phyloP scores from a whole-genome alignment of 1,140 invertebrate species.

The Chionoecetes opilio region DNA sequence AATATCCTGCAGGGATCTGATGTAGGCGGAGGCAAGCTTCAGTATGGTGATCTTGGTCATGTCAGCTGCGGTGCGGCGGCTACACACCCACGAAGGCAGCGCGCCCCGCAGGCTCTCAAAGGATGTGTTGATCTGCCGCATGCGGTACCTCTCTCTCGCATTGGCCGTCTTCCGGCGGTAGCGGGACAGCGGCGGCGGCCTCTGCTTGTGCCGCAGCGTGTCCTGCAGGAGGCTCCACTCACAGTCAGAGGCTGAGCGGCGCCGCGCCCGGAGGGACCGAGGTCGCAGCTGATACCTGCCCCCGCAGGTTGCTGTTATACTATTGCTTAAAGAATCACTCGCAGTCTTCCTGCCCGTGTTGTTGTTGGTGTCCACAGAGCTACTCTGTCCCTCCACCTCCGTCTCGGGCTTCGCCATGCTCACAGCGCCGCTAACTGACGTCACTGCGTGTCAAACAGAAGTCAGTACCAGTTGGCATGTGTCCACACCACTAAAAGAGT shows the following conservation, averaged over 20 bases:
- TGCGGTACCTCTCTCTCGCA: constrained; percentile 91
- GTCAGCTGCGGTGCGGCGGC: constrained; percentile 49
- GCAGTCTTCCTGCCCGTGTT: constrained; percentile 37
- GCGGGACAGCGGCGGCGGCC: constrained; percentile 84
- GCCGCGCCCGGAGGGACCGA: not conserved
- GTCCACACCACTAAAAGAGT: not conserved
- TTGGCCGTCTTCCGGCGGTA: constrained; percentile 95
- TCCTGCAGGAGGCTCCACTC: constrained; percentile 53
- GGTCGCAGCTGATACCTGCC: constrained; percentile 47
- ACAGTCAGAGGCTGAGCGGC: constrained; percentile 53
- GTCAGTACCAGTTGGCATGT: no score
- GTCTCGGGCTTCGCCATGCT: not conserved
- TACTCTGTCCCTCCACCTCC: not conserved
- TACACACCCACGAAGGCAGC: constrained; percentile 62
- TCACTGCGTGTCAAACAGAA: no score
- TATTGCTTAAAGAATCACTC: not conserved
- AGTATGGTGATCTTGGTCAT: constrained; percentile 72
- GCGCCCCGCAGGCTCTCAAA: constrained; percentile 86
- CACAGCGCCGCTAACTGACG: no score
- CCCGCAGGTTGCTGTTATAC: not conserved
- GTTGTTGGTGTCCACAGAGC: constrained; percentile 48
- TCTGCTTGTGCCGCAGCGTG: constrained; percentile 59
- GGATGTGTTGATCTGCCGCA: constrained; percentile 94
- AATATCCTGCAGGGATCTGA: constrained; percentile 62
- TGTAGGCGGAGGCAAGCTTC: constrained; percentile 68